These are phyloP conservation scores for Ypsolopha scabrella DNA, from an alignment of 2,888 invertebrate species.

Conservation along the genomic window DNA sequence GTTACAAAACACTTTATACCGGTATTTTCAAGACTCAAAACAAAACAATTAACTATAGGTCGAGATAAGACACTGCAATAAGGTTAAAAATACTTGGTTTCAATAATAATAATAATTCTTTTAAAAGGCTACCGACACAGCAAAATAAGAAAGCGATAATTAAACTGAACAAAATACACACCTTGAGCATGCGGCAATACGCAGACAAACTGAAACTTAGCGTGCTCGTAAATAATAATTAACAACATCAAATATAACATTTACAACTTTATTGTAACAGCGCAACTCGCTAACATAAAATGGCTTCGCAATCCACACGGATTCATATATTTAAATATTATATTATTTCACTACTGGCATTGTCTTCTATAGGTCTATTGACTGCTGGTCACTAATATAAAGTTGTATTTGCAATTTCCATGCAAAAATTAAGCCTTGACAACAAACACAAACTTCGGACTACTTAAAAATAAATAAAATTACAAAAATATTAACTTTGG, in stretches of 20 bases:
- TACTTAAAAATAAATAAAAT: neutral
- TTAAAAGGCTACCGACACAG: neutral
- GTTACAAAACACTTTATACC: no score
- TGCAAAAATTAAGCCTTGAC: no score
- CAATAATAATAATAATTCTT: no score
- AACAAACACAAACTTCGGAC: neutral
- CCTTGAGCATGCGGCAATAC: neutral
- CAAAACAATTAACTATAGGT: no score
- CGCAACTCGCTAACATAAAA: constrained; percentile 5
- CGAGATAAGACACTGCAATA: no score
- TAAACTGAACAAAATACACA: constrained; percentile 19
- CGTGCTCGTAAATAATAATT: neutral
- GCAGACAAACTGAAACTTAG: constrained; percentile 1
- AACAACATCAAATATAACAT: constrained; percentile 13
- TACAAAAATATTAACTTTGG: no score
- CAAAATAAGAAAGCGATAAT: constrained; percentile 13
- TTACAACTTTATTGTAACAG: constrained; percentile 13
- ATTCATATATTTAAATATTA: neutral
- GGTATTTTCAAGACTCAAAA: no score
- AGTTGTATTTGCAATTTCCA: no score
- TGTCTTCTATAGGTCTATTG: no score
- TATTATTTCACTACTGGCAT: no score
- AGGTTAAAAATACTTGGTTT: no score
- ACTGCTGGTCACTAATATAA: no score
- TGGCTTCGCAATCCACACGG: neutral